phyloP scores from a whole-genome alignment of 1,140 invertebrate species.

The Araneus ventricosus region DNA sequence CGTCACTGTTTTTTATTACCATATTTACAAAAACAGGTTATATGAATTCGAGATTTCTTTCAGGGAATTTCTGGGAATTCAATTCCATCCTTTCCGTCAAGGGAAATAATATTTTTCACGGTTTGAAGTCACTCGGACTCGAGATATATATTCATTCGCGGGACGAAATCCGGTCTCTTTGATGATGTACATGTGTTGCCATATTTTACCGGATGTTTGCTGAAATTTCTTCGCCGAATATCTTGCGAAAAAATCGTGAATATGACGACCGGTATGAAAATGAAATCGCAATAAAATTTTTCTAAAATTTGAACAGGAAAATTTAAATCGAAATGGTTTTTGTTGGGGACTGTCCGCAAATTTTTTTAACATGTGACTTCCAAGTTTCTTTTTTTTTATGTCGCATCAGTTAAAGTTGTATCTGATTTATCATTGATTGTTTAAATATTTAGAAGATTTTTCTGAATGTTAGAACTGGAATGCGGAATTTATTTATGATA shows the following conservation, averaged over 20 bases:
- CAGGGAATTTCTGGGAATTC: neutral
- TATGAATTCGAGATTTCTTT: too few relatives aligned
- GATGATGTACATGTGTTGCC: neutral
- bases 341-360: neutral
- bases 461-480: too few relatives aligned
- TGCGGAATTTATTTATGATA: too few relatives aligned
- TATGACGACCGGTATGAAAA: neutral
- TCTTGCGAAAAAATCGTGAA: neutral
- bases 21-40: neutral
- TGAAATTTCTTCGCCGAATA: neutral
- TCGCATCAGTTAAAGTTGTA: too few relatives aligned
- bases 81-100: neutral
- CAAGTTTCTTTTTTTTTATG: too few relatives aligned
- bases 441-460: too few relatives aligned
- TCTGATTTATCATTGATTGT: too few relatives aligned
- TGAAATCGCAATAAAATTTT: slow-evolving; percentile 1
- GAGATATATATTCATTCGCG: neutral
- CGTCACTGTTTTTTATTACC: neutral
- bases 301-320: neutral
- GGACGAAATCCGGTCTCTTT: neutral
- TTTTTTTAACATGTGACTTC: neutral
- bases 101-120: neutral
- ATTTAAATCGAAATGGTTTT: neutral
- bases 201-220: slow-evolving; percentile 30
- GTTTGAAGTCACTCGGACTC: neutral